Base-by-base conservation (phyloP, 1,140 invertebrate species). In the Hyles vespertilio region DNA sequence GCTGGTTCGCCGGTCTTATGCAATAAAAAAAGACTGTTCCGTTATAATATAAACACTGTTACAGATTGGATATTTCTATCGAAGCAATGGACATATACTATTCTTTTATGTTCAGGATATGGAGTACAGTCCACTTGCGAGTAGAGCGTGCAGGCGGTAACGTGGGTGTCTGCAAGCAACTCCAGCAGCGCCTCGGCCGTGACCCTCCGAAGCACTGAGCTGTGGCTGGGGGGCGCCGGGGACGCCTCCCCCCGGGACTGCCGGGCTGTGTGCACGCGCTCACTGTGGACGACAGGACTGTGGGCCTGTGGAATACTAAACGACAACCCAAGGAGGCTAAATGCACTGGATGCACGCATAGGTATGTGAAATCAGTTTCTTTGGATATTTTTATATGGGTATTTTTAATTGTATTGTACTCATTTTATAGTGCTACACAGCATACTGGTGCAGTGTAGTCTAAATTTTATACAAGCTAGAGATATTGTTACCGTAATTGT, bases 291-390 rank as follows among this genome's bases (percentile, higher is more conserved):
- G 94, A 93, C 4, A 91, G 93, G 36, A 92, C 91, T 0, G 87
- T 98, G 49, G 97, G 97, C 0, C 89, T 98, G 0, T 98, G 96
- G 96, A 96, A 98, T 84, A 98, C 98, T 77, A 51, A 69, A 4
- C 65, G 72, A 4, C 87, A 89, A 91, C 93, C 59, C 81, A 76
- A 64, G 90, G 90, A 59, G 2, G 74, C 83, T 0, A 92, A 92
- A 5, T 98, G 97, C 74, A 90, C 89, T 49, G 94, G 93, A 10
- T 96, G 95, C 66, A 92, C 92, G 8, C 93, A 94, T 86, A 94
- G 94, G 93, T 94, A 44, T 36, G 6, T 22, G 22, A 22, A 22
- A 0, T 22, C 22, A 22, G 22, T 22, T 22, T 22, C 22, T 2
- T 22, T 22, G 1, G 22, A 22, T 22, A 22, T 22, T 22, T 22